Evolutionary conservation across 1,140 invertebrate genomes (phyloP).

Genomic region (Neodiprion fabricii): DNA sequence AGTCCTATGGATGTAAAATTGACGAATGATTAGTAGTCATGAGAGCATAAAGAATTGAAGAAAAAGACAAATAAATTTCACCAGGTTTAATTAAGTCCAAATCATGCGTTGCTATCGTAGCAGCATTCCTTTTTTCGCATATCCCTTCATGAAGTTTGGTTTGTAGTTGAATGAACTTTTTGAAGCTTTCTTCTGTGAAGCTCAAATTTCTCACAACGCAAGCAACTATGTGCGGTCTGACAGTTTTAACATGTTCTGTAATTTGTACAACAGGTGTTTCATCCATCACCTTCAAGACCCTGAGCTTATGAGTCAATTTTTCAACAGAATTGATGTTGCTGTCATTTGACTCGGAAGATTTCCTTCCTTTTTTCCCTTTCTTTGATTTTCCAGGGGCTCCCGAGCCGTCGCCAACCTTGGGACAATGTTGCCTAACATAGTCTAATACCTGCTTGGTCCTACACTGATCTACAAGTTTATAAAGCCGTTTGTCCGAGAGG

Average conservation of each 20-base stretch:
- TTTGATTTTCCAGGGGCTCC: constrained; percentile 45
- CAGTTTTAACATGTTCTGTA: constrained; percentile 62
- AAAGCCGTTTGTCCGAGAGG: constrained; percentile 73
- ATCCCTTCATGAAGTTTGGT: constrained; percentile 81
- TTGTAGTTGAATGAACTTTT: constrained; percentile 82
- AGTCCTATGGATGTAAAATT: constrained; percentile 30
- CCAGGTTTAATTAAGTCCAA: constrained; percentile 67
- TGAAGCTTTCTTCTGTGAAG: constrained; percentile 72
- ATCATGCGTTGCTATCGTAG: constrained; percentile 86
- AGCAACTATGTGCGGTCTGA: constrained; percentile 75
- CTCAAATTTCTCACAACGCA: constrained; percentile 73
- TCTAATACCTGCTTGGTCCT: constrained; percentile 73
- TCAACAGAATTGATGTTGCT: constrained; percentile 36
- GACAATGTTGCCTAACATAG: constrained; percentile 71
- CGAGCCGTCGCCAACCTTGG: constrained; percentile 50
- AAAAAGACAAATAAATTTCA: constrained; percentile 34
- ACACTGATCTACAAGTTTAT: constrained; percentile 76
- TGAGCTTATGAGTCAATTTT: constrained; percentile 45
- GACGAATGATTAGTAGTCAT: constrained; percentile 1
- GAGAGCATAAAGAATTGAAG: constrained; percentile 12
- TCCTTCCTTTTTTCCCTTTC: constrained; percentile 62
- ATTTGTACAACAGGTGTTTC: constrained; percentile 63
- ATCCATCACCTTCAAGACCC: constrained; percentile 66
- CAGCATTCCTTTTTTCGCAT: constrained; percentile 78
- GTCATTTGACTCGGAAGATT: constrained; percentile 44